Conservation (phyloP, 2,797 vertebrate species). For the Chelon labrosus region DNA sequence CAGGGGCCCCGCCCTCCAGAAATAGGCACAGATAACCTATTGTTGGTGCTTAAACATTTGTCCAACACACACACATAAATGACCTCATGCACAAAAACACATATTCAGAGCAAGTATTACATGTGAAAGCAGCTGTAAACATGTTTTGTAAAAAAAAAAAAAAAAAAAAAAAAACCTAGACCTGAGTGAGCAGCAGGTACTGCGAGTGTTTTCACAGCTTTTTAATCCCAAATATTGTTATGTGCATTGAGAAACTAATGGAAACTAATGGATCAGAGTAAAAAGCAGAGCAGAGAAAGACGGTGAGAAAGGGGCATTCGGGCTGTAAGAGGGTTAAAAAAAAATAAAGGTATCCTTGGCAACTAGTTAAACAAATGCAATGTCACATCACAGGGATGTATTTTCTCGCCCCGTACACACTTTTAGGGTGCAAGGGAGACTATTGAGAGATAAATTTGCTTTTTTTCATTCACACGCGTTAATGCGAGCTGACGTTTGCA, state of each 20-base stretch:
- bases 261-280: slow-evolving; percentile 48
- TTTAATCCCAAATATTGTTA: slow-evolving; percentile 47
- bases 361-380: slow-evolving; percentile 38
- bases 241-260: slow-evolving; percentile 38
- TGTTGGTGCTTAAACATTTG: slow-evolving; percentile 72
- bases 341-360: slow-evolving; percentile 49
- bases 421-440: slow-evolving; percentile 6
- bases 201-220: slow-evolving; percentile 47
- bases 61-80: slow-evolving; percentile 28
- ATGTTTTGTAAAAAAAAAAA: slow-evolving; percentile 43
- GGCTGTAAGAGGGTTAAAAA: slow-evolving; percentile 18
- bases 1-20: slow-evolving; percentile 67
- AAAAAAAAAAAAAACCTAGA: slow-evolving; percentile 11
- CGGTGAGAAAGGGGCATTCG: neutral
- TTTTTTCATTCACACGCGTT: slow-evolving; percentile 34
- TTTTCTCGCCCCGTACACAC: slow-evolving; percentile 2
- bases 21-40: slow-evolving; percentile 81
- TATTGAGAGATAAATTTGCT: slow-evolving; percentile 17
- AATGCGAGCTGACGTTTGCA: slow-evolving; percentile 45
- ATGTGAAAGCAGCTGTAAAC: slow-evolving; percentile 56
- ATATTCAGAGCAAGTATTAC: slow-evolving; percentile 43
- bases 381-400: slow-evolving; percentile 13
- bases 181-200: slow-evolving; percentile 49
- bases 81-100: slow-evolving; percentile 59
- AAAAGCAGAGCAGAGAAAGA: slow-evolving; percentile 32